Evolutionary conservation across 1,140 invertebrate genomes (phyloP).

Genomic region (Harpegnathos saltator): DNA sequence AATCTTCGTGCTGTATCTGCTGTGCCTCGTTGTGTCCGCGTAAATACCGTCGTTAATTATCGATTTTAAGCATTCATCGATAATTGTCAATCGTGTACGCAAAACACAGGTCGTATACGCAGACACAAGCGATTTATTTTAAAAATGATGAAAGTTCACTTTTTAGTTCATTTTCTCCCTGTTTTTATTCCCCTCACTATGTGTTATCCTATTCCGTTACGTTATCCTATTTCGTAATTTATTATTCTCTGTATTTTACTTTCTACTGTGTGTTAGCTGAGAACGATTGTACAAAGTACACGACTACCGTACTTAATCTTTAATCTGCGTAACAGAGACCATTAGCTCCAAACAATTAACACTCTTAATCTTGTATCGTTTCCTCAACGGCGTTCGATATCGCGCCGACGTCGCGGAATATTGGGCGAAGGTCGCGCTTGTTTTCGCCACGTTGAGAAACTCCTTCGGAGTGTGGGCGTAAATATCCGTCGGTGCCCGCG

Average conservation of each 20-base stretch:
- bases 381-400: constrained; percentile 29
- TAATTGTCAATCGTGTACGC: neutral
- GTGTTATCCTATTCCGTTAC: no score
- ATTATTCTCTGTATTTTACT: neutral
- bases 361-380: constrained; percentile 43
- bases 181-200: no score
- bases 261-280: neutral
- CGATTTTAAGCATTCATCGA: no score
- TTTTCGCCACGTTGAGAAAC: constrained; percentile 38
- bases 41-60: neutral
- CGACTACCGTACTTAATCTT: neutral
- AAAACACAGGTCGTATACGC: no score
- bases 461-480: constrained; percentile 16
- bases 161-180: no score
- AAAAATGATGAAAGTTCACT: no score
- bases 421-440: constrained; percentile 38
- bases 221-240: no score
- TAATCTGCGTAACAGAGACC: constrained; percentile 25
- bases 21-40: no score
- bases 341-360: constrained; percentile 33
- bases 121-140: no score
- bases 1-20: neutral
- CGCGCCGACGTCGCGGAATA: neutral
- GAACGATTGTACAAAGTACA: no score
- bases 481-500: constrained; percentile 41